phyloP scores from a whole-genome alignment of 2,797 vertebrate species.

The Austrolebias charrua region DNA sequence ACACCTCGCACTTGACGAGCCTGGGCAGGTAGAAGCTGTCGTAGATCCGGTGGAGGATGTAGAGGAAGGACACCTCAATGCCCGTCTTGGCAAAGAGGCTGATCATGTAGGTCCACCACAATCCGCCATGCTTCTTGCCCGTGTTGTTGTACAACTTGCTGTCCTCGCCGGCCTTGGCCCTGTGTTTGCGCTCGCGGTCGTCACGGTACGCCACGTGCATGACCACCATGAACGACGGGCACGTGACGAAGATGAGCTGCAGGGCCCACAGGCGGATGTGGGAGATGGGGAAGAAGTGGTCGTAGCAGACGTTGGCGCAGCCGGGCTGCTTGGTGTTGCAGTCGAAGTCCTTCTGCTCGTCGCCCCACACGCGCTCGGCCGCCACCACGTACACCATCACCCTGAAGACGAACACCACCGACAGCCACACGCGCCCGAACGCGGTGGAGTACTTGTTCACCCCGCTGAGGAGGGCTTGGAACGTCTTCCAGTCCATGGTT shows the following conservation, averaged over 20 bases:
- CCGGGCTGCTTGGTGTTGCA: constrained; percentile 96
- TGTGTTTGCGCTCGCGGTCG: constrained; percentile 88
- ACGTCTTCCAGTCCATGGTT: constrained; percentile 96
- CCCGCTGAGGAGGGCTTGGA: constrained; percentile 90
- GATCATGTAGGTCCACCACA: constrained; percentile 98
- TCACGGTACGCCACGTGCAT: constrained; percentile 96
- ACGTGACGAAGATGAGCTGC: constrained; percentile 97
- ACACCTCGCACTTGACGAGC: constrained; percentile 87
- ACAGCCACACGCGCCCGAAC: constrained; percentile 94
- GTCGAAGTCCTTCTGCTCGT: constrained; percentile 97
- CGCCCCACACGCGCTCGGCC: constrained; percentile 93
- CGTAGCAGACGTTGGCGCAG: constrained; percentile 93
- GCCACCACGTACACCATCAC: constrained; percentile 97
- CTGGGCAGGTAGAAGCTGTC: constrained; percentile 90
- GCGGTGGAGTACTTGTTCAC: constrained; percentile 98
- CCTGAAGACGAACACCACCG: constrained; percentile 94
- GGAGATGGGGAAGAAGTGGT: constrained; percentile 93
- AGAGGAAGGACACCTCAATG: constrained; percentile 91
- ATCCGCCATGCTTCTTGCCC: constrained; percentile 92
- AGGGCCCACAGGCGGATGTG: constrained; percentile 98
- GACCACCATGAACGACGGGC: constrained; percentile 94
- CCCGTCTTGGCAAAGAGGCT: constrained; percentile 91
- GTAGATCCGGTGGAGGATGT: constrained; percentile 91
- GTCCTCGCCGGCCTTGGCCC: constrained; percentile 79
- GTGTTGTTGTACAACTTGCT: constrained; percentile 87